Percentiles rank a stretch among this genome's conserved stretches.
Conservation (phyloP, 2,888 invertebrate species). For the Onthophagus sagittarius region DNA sequence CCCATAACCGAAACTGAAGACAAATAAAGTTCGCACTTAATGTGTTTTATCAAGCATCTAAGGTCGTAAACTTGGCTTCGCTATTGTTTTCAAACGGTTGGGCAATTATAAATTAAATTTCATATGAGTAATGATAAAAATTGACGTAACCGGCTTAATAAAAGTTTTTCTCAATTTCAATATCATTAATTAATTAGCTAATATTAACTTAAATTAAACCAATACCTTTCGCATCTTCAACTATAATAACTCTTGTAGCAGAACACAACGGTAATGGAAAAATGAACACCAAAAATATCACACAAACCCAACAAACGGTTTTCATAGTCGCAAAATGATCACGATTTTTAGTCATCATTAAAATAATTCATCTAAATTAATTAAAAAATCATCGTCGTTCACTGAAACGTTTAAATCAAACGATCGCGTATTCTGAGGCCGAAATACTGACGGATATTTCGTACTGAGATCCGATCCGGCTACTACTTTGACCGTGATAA, state of each 20-base stretch:
- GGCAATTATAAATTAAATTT: neutral
- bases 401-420: neutral
- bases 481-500: slow-evolving; percentile 10
- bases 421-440: neutral
- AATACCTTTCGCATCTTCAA: slow-evolving; percentile 44
- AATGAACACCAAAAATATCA: slow-evolving; percentile 34
- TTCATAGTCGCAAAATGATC: slow-evolving; percentile 24
- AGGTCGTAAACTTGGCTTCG: neutral
- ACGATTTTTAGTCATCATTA: neutral
- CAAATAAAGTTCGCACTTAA: neutral
- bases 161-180: neutral
- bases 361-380: neutral
- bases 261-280: slow-evolving; percentile 25
- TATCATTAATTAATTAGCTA: neutral
- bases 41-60: neutral
- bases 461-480: slow-evolving; percentile 1
- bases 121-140: neutral
- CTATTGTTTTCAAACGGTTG: neutral
- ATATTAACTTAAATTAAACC: neutral
- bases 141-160: neutral
- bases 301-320: slow-evolving; percentile 30
- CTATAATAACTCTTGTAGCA: slow-evolving; percentile 36
- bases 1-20: neutral
- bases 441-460: slow-evolving; percentile 1
- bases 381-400: neutral